Conservation (phyloP, 2,888 invertebrate species). For the Troides aeacus region DNA sequence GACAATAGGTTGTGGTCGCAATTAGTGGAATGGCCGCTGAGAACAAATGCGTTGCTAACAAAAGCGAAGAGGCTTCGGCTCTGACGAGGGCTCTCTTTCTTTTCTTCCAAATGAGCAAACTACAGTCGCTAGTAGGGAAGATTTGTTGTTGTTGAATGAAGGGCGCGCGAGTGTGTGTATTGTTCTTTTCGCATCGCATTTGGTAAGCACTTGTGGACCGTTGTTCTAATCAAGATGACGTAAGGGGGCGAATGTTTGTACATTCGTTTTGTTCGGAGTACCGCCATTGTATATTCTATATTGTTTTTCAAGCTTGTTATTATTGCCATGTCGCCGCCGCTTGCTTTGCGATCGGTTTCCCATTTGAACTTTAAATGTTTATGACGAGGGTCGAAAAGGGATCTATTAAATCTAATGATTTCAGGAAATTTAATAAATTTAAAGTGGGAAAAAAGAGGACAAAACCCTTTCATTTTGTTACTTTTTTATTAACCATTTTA, state of each 20-base stretch:
- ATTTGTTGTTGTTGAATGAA: conserved; percentile 71
- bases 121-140: conserved; percentile 68
- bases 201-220: conserved; percentile 69
- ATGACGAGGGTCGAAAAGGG: not conserved
- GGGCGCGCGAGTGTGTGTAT: conserved; percentile 66
- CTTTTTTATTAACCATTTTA: not conserved
- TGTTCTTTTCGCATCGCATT: conserved; percentile 66
- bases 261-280: conserved; percentile 20
- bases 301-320: conserved; percentile 2
- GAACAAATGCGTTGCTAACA: conserved; percentile 75
- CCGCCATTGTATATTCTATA: conserved; percentile 23
- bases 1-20: conserved; percentile 75
- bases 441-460: too few species aligned
- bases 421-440: too few species aligned
- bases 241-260: conserved; percentile 37
- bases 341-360: conserved; percentile 5
- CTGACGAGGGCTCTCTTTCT: conserved; percentile 66
- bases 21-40: conserved; percentile 77
- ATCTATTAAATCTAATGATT: too few species aligned
- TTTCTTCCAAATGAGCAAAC: conserved; percentile 80
- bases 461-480: not conserved
- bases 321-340: conserved; percentile 3
- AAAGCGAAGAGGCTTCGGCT: conserved; percentile 65
- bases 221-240: conserved; percentile 71
- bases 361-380: not conserved